Evolutionary conservation across 1,140 invertebrate genomes (phyloP).

Genomic region (Eurosta solidaginis): DNA sequence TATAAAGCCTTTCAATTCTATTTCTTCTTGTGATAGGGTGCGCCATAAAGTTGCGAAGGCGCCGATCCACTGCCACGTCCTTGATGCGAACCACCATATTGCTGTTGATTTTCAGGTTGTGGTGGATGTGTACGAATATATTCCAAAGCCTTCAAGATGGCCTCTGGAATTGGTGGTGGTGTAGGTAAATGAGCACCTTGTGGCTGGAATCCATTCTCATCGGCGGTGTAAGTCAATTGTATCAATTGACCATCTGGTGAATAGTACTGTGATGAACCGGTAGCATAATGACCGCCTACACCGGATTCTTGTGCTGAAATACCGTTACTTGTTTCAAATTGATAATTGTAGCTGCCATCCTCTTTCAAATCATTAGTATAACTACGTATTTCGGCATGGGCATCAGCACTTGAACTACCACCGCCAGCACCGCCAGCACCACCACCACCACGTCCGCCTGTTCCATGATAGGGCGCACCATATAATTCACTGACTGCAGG

Average conservation of each 20-base stretch:
- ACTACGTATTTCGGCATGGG: slow-evolving; percentile 45
- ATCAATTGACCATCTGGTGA: slow-evolving; percentile 60
- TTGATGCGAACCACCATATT: slow-evolving; percentile 20
- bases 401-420: not conserved
- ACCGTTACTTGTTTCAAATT: slow-evolving; percentile 69
- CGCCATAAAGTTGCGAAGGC: slow-evolving; percentile 23
- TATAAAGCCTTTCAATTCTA: not conserved
- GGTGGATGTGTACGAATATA: slow-evolving; percentile 65
- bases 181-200: slow-evolving; percentile 75
- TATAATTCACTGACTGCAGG: not conserved
- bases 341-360: slow-evolving; percentile 63
- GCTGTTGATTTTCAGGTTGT: slow-evolving; percentile 43
- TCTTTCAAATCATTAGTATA: slow-evolving; percentile 60
- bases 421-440: not conserved
- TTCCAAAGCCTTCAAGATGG: slow-evolving; percentile 67
- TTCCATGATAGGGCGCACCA: not conserved
- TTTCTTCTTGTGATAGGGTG: slow-evolving; percentile 32
- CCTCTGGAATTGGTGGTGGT: slow-evolving; percentile 77
- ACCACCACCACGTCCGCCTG: not conserved
- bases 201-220: slow-evolving; percentile 78
- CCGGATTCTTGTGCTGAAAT: slow-evolving; percentile 66
- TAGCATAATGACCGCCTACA: slow-evolving; percentile 52
- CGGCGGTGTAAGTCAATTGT: slow-evolving; percentile 71
- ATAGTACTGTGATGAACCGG: slow-evolving; percentile 50
- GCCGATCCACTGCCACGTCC: not conserved